Conservation (phyloP, 2,888 invertebrate genomes). For the Odontocolon sp. region DNA sequence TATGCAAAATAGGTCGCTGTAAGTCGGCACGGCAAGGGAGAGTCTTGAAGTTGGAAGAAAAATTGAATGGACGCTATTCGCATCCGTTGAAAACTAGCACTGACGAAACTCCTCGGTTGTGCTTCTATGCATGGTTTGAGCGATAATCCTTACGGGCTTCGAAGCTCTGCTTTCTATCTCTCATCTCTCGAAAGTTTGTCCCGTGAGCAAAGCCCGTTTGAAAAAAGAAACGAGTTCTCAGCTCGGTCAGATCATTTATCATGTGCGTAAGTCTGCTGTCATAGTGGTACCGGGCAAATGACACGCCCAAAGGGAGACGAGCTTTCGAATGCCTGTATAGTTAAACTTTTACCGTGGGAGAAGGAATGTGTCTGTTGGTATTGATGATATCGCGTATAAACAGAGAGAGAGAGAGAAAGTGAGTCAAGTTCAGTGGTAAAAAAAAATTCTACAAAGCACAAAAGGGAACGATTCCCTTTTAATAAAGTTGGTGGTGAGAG, state of each 20-base stretch:
- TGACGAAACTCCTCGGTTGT: not conserved
- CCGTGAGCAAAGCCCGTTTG: not conserved
- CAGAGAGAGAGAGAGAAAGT: not conserved
- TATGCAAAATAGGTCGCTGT: slow-evolving; percentile 48
- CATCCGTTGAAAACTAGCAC: not conserved
- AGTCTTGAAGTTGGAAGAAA: slow-evolving; percentile 40
- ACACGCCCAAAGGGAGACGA: not conserved
- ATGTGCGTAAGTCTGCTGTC: slow-evolving; percentile 21
- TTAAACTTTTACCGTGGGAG: not conserved
- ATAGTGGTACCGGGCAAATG: not conserved
- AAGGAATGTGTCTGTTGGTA: not conserved
- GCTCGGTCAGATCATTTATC: slow-evolving; percentile 18
- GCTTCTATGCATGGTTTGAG: not conserved
- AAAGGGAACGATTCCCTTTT: too few species aligned
- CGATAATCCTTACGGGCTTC: slow-evolving; percentile 35
- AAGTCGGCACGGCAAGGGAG: slow-evolving; percentile 9
- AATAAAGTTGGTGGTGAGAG: too few species aligned
- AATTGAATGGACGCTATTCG: slow-evolving; percentile 40
- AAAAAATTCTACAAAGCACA: too few species aligned
- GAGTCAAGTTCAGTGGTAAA: not conserved
- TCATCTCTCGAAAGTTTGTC: slow-evolving; percentile 2
- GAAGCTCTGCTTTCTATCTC: not conserved
- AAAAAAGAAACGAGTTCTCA: slow-evolving; percentile 9
- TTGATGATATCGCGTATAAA: too few species aligned
- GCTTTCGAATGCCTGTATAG: not conserved